phyloP scores from a whole-genome alignment of 2,888 invertebrate species.

The Drosophila anomelani region DNA sequence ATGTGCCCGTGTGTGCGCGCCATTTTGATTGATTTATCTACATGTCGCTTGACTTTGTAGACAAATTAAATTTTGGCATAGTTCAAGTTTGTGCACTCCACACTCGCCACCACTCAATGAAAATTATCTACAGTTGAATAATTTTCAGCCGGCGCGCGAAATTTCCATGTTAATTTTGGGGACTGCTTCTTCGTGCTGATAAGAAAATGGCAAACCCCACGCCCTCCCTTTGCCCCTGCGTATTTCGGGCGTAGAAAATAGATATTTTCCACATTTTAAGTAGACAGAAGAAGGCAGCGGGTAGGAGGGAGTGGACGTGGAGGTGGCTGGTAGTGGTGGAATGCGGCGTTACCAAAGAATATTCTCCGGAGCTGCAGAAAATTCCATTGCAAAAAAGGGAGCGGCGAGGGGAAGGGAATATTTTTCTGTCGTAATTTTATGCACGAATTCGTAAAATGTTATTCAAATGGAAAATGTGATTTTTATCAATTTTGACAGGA shows the following conservation, averaged over 20 bases:
- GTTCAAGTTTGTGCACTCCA: conserved; percentile 33
- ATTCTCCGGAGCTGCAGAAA: conserved; percentile 62
- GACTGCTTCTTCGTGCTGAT: conserved; percentile 54
- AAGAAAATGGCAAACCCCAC: conserved; percentile 57
- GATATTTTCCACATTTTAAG: conserved; percentile 79
- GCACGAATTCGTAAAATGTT: conserved; percentile 84
- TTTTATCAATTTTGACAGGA: conserved; percentile 84
- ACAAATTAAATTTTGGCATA: conserved; percentile 72
- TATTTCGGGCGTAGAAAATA: conserved; percentile 77
- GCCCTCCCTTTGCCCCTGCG: conserved; percentile 8
- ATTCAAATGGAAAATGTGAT: conserved; percentile 84
- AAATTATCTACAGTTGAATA: conserved; percentile 82
- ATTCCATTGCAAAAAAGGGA: conserved; percentile 64
- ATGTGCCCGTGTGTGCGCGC: conserved; percentile 38
- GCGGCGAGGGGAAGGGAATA: conserved; percentile 23
- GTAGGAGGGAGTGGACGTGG: not conserved
- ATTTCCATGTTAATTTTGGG: conserved; percentile 73
- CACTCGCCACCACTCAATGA: conserved; percentile 50
- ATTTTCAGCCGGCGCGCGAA: conserved; percentile 71
- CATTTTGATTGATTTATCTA: conserved; percentile 74
- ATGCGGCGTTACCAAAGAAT: conserved; percentile 69
- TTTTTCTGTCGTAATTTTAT: conserved; percentile 79
- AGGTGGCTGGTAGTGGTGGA: conserved; percentile 45
- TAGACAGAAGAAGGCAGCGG: conserved; percentile 57
- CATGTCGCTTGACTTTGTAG: conserved; percentile 74